Percentiles rank a stretch among this genome's conserved stretches.
These are phyloP conservation scores for Morbakka virulenta DNA, from an alignment of 30 jellyfish, hydroid and myxozoan species.

Conservation along the genomic window DNA sequence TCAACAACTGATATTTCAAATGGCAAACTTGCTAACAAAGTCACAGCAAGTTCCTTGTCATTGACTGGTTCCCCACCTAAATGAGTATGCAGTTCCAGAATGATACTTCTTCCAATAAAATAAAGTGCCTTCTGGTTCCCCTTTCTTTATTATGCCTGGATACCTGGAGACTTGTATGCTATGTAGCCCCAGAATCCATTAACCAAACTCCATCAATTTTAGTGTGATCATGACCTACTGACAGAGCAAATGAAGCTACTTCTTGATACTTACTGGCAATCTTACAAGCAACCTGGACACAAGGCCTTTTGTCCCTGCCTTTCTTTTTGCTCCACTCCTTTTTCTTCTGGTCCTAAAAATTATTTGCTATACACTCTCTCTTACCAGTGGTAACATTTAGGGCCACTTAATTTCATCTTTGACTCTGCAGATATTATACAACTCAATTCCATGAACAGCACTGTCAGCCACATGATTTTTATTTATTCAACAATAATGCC, in stretches of 20 bases:
- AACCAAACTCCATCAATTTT: background rate
- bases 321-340: background rate
- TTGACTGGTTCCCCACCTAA: slow-evolving; percentile 21
- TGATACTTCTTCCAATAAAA: slow-evolving; percentile 17
- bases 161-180: background rate
- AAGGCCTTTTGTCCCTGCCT: background rate
- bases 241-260: background rate
- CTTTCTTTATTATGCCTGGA: slow-evolving; percentile 3
- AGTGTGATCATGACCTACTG: background rate
- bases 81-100: slow-evolving; percentile 28
- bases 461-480: slow-evolving; percentile 22
- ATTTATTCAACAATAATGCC: slow-evolving; percentile 17
- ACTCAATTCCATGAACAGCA: background rate
- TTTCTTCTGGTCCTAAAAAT: background rate
- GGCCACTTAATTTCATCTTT: background rate
- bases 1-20: no score
- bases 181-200: background rate
- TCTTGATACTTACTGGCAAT: background rate
- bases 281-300: background rate
- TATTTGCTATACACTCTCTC: background rate
- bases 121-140: slow-evolving; percentile 33
- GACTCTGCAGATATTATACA: background rate
- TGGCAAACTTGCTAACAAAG: slow-evolving; percentile 19
- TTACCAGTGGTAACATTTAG: slow-evolving; percentile 8
- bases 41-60: slow-evolving; percentile 38